phyloP scores from a whole-genome alignment of 92 coral and sea anemone genomes.

The Paragorgia papillata region DNA sequence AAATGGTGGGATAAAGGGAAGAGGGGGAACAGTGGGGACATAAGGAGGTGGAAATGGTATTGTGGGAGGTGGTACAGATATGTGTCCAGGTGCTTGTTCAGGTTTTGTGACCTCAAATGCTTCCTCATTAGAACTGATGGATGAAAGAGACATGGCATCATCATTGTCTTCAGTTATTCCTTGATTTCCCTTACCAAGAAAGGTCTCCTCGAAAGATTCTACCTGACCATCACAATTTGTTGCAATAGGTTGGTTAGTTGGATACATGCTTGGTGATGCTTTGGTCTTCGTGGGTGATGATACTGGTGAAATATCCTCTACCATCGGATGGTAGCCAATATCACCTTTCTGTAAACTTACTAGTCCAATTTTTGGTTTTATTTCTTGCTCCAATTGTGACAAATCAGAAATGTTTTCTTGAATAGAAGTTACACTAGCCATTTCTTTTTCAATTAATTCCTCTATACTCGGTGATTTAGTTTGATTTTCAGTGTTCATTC shows the following conservation, averaged over 20 bases:
- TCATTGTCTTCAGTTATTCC: conserved; percentile 73
- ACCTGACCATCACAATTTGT: conserved; percentile 36
- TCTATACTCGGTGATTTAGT: too few relatives aligned
- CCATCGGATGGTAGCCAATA: conserved; percentile 65
- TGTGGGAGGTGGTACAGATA: conserved; percentile 81
- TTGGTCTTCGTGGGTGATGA: conserved; percentile 65
- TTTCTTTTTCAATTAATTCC: neutral
- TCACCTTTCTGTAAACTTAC: conserved; percentile 15
- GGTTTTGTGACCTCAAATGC: conserved; percentile 92
- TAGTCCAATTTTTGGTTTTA: conserved; percentile 5
- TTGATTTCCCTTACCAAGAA: conserved; percentile 25
- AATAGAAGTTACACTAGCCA: conserved; percentile 1
- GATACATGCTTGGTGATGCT: neutral
- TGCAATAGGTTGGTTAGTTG: neutral
- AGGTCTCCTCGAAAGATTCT: conserved; percentile 33
- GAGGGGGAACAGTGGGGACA: conserved; percentile 42
- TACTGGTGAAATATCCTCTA: conserved; percentile 95
- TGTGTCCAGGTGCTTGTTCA: conserved; percentile 57
- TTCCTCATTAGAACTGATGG: conserved; percentile 98
- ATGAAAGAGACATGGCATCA: conserved; percentile 97
- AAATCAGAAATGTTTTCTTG: conserved; percentile 7
- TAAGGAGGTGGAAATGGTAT: conserved; percentile 67
- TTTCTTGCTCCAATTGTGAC: neutral
- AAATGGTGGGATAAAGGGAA: conserved; percentile 19
- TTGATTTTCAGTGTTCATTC: too few relatives aligned